Evolutionary conservation across 1,140 invertebrate species (phyloP), one percentile per base, ranked within the genome.

Genomic region (Ruditapes philippinarum): DNA sequence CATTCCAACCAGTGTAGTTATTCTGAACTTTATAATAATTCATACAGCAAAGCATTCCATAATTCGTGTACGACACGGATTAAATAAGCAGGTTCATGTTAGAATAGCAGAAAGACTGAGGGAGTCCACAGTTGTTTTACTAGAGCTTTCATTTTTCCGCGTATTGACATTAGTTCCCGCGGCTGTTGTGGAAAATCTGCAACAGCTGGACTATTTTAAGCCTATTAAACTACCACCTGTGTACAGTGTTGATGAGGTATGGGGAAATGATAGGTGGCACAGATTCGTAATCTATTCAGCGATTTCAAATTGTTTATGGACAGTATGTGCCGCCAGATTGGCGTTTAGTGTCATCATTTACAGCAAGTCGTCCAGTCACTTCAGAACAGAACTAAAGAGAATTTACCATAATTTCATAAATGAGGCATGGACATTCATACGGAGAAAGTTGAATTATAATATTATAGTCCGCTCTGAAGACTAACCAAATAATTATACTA

Each of bases 321-420:
- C 92, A 60, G 68, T 94, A 0, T 91, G 91, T 31, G 88, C 93
- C 28, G 94, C 94, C 0, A 92, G 94, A 83, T 91, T 93, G 80
- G 91, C 92, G 5, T 91, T 91, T 57, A 94, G 94, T 80, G 80
- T 95, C 42, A 87, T 95, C 73, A 94, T 95, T 57, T 95, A 93
- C 81, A 81, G 86, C 14, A 40, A 86, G n/a, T 94, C 92, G 1
- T 93, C 93, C 42, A 60, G 78, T 31, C 89, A 89, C 54, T 95
- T 94, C 68, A 87, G 94, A 5, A 60, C 45, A 19, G 90, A 93
- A 78, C 36, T 91, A 11, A 70, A 11, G 22, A 54, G 45, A n/a
- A 12, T 40, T 36, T 70, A 40, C 28, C 65, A 70, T 22, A 31
- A 12, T 19, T 11, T 70, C 11, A 40, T 40, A 1, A 40, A 38